Conservation (phyloP, 2,888 invertebrate genomes). For the Scaptomyza cyrtandrae region DNA sequence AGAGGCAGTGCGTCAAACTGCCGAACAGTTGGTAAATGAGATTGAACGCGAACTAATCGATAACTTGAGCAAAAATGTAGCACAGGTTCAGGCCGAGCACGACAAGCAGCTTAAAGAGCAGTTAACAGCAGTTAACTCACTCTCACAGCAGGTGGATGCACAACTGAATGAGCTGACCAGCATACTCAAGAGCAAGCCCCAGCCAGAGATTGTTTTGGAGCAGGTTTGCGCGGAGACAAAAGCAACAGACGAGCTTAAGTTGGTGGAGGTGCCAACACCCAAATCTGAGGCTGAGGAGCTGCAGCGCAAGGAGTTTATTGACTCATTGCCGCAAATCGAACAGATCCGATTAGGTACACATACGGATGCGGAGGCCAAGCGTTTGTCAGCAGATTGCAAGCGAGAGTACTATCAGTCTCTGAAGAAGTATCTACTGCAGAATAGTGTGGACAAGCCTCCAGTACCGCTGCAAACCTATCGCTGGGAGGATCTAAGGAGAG, state of each 20-base stretch:
- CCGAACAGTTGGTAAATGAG: conserved; percentile 71
- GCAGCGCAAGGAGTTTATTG: conserved; percentile 81
- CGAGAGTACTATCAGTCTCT: conserved; percentile 83
- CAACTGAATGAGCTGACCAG: conserved; percentile 81
- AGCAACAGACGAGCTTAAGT: conserved; percentile 52
- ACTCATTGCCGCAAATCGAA: conserved; percentile 82
- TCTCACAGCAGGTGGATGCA: conserved; percentile 77
- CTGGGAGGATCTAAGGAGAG: conserved; percentile 91
- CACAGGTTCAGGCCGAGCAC: conserved; percentile 51
- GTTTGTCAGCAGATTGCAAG: conserved; percentile 81
- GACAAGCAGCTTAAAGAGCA: conserved; percentile 55
- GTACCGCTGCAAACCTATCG: conserved; percentile 91
- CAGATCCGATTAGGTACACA: conserved; percentile 45
- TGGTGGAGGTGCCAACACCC: conserved; percentile 79
- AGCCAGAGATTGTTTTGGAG: conserved; percentile 62
- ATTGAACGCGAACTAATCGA: conserved; percentile 73
- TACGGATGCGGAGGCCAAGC: conserved; percentile 74
- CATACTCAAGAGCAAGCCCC: conserved; percentile 74
- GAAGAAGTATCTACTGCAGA: conserved; percentile 82
- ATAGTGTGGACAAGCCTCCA: conserved; percentile 85
- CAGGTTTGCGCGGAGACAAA: conserved; percentile 20
- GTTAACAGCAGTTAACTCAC: conserved; percentile 51
- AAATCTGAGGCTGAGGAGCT: conserved; percentile 81
- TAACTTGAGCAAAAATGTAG: conserved; percentile 66
- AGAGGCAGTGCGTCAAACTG: conserved; percentile 61